Evolutionary conservation across 2,888 invertebrate genomes (phyloP), one percentile per base, ranked within the genome.

Genomic region (Spodoptera picta): DNA sequence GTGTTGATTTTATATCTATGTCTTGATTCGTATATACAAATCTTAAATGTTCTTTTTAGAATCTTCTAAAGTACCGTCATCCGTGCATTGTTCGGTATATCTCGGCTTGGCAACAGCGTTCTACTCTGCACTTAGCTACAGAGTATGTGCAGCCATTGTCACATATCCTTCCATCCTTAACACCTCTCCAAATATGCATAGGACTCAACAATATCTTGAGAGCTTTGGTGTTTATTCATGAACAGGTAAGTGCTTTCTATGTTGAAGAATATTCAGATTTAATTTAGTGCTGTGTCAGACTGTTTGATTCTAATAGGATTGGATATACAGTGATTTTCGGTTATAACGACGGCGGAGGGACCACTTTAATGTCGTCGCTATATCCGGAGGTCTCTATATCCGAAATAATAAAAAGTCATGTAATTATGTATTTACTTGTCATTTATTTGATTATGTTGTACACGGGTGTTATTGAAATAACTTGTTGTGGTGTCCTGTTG

Each of bases 41-140:
- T 54, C 23, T 27, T 48, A 55, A 67, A 24, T 42, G 90, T 95
- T 71, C 51, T 63, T 95, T 96, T 60, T 90, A 98, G 98, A 98
- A 97, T 92, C 95, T 98, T 65, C 97, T 97, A 95, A 96, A 97
- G 61, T 96, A 97, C 89, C 96, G 98, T 0, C 98, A 98, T 92
- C 98, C 98, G 0, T 97, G 96, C 80, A 98, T 98, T 77, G 90
- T 98, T 11, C 97, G 96, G 83, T 98, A 97, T 85, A 95, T 98
- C 71, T 96, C 97, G 27, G 97, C 97, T 2, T 98, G 98, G 96
- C 96, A 96, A 65, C 96, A 97, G 80, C 96, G 96, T 48, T 96
- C 97, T 10, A 97, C 96, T 69, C 96, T 96, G 80, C 96, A 96
- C 87, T 94, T 98, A 66, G 97, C 97, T 2, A 98, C 98, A 1